phyloP scores from a whole-genome alignment of 2,113 vertebrate genomes.

The Pelecanoides urinatrix region DNA sequence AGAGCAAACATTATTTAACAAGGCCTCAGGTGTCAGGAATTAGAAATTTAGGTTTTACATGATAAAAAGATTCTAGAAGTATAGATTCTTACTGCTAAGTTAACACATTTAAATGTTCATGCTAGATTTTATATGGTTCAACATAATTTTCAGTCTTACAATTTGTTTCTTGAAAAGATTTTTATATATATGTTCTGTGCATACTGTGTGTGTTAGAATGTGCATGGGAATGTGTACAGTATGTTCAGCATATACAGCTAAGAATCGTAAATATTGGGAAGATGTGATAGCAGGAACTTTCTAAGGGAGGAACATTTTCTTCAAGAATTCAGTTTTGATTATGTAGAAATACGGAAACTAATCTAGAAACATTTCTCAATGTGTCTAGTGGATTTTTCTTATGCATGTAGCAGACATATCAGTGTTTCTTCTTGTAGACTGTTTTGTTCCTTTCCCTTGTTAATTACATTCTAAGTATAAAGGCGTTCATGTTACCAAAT shows the following conservation, averaged over 20 bases:
- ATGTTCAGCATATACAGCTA: background rate
- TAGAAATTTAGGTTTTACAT: background rate
- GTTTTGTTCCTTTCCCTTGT: background rate
- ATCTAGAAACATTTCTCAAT: background rate
- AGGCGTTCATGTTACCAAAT: background rate
- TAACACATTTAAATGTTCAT: background rate
- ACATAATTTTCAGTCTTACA: background rate
- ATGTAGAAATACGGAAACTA: background rate
- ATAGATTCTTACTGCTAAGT: background rate
- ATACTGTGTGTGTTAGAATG: background rate
- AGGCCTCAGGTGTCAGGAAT: conserved; percentile 50
- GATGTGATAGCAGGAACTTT: background rate
- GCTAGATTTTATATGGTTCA: background rate
- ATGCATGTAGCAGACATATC: background rate
- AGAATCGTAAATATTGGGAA: background rate
- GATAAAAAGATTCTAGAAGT: background rate
- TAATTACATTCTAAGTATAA: background rate
- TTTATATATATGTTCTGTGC: background rate
- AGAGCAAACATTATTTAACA: conserved; percentile 30
- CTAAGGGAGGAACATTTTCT: background rate
- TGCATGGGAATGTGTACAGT: background rate
- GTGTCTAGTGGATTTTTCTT: background rate
- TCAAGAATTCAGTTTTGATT: background rate
- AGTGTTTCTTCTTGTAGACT: background rate
- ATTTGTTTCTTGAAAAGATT: background rate